These are phyloP conservation scores for Phrynocephalus vlangalii DNA, from an alignment of 2,797 vertebrate genomes.

Conservation along the genomic window DNA sequence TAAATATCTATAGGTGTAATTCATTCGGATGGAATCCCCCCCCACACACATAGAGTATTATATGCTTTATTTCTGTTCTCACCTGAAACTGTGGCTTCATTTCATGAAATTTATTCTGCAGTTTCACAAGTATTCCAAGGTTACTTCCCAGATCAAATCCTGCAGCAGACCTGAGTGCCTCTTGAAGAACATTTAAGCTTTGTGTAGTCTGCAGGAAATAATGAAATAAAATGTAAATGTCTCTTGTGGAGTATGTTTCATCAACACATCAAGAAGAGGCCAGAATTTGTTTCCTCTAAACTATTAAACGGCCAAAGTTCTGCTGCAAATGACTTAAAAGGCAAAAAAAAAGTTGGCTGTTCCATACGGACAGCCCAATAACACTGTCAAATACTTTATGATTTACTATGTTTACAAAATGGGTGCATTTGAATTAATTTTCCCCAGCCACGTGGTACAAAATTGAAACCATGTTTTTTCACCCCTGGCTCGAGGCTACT, in stretches of 20 bases:
- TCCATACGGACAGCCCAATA: no score
- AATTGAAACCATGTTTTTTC: no score
- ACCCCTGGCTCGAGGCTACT: no score
- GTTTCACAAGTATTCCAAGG: conserved; percentile 75
- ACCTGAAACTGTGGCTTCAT: conserved; percentile 87
- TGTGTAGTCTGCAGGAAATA: conserved; percentile 79
- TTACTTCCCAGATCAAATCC: conserved; percentile 86
- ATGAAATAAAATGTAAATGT: background rate
- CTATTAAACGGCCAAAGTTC: no score
- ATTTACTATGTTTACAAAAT: no score
- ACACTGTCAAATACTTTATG: no score
- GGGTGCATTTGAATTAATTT: no score
- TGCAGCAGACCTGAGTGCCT: conserved; percentile 80
- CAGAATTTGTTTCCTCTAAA: background rate
- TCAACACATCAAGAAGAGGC: background rate
- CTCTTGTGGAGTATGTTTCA: background rate
- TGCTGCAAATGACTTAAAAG: no score
- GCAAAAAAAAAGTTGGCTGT: no score
- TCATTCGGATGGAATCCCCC: background rate
- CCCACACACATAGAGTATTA: background rate
- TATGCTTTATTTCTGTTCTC: conserved; percentile 53
- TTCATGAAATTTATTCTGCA: conserved; percentile 81
- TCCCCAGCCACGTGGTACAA: no score
- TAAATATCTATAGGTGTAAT: fast-evolving
- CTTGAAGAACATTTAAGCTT: conserved; percentile 82